A percentile compares a stretch with the other conserved stretches of the same genome.
Evolutionary conservation across 1,140 invertebrate species (phyloP).

Genomic region (Bombus vancouverensis): DNA sequence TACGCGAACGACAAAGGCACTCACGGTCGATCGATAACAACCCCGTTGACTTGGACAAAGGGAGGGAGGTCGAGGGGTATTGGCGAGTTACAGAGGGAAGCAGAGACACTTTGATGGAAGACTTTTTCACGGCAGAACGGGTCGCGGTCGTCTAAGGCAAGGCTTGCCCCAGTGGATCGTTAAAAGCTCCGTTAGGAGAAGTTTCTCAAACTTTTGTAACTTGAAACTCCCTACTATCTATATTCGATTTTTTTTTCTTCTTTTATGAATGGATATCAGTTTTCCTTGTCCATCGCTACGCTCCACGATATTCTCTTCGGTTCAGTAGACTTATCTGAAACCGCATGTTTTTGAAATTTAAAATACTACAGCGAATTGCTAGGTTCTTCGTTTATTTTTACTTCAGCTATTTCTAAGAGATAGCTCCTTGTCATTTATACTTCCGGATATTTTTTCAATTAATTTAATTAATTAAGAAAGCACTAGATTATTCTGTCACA

Average conservation of each 20-base stretch:
- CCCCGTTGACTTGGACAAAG: slow-evolving; percentile 44
- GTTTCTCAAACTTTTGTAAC: slow-evolving; percentile 15
- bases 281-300: neutral
- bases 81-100: slow-evolving; percentile 37
- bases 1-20: slow-evolving; percentile 55
- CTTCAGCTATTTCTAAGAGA: no score
- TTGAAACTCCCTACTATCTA: neutral
- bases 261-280: slow-evolving; percentile 36
- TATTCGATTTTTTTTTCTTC: neutral
- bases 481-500: no score
- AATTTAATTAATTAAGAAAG: no score
- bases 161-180: slow-evolving; percentile 45
- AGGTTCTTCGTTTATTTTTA: no score
- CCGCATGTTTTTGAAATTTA: neutral
- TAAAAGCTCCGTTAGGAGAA: slow-evolving; percentile 60
- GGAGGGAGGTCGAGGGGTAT: neutral
- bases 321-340: neutral
- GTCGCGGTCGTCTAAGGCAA: slow-evolving; percentile 33
- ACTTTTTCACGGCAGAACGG: slow-evolving; percentile 49
- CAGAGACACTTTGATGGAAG: slow-evolving; percentile 48
- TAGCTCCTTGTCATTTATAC: no score
- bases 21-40: slow-evolving; percentile 59
- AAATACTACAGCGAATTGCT: neutral
- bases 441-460: no score
- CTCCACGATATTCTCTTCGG: neutral